Evolutionary conservation across 1,140 invertebrate species (phyloP), one percentile per base, ranked within the genome.

Genomic region (Aethina tumida): DNA sequence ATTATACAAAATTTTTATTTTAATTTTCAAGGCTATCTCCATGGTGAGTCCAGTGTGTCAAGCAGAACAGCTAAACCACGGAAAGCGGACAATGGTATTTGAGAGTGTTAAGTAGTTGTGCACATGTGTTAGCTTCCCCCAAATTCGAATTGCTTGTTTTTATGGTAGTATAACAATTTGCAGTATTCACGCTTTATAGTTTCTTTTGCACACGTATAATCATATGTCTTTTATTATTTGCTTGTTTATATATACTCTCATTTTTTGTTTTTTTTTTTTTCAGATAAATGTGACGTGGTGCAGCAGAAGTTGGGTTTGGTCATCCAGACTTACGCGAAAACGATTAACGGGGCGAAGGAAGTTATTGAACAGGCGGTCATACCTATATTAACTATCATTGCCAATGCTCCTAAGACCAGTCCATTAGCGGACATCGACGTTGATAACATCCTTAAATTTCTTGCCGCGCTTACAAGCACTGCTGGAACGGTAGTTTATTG

Each of bases 311-410:
- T 56, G 8, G 47, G 50, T 2, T 4, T 28, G 2, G 16, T 48
- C 4, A 40, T 56, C 12, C 35, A 33, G 12, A 17, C 26, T 4
- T 52, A 36, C 20, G 25, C 29, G 2, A 35, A 19, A 13, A 22
- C 13, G 0, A 32, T 45, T 30, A 17, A 34, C 26, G 26, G 26
- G 16, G 39, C 33, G 1, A 70, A 74, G 34, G 61, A 69, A 21
- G 59, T 71, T 22, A 50, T 81, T 3, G 70, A 73, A 43, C 66
- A 71, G 36, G 66, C 73, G 2, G 71, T 79, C 35, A 44, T 80
- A 4, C 71, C 73, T 0, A 78, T 74, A 1, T 41, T 82, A 4
- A 62, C 65, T n/a, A 69, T 60, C 14, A 35, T 79, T 18, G 62
- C 64, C 7, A 66, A 71, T 41, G 77, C 77, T 8, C 74, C 77